Percentiles rank a stretch among this genome's conserved stretches.
Evolutionary conservation across 2,797 vertebrate genomes (phyloP).

Genomic region (Scolopax rusticola): DNA sequence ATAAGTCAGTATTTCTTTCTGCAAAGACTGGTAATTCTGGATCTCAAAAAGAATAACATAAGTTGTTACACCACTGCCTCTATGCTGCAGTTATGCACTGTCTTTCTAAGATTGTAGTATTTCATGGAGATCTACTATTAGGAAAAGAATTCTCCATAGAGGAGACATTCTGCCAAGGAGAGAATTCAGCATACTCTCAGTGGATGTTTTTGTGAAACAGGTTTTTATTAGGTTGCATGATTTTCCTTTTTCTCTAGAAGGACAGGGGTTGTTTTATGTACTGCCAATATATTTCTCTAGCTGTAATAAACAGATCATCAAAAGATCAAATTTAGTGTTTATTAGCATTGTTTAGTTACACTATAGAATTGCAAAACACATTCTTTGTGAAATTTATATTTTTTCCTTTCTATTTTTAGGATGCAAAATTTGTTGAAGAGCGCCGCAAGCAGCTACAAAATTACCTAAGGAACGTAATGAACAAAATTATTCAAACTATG

Average conservation of each 20-base stretch:
- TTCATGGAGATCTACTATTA: neutral
- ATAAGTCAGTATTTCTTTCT: neutral
- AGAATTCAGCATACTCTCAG: neutral
- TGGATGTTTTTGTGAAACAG: neutral
- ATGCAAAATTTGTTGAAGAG: conserved; percentile 98
- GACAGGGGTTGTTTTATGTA: neutral
- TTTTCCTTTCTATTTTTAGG: conserved; percentile 78
- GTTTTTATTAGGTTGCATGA: neutral
- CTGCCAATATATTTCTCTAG: neutral
- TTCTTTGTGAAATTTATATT: neutral
- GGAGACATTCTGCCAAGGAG: neutral
- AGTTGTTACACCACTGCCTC: neutral
- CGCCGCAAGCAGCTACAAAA: conserved; percentile 94
- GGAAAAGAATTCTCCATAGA: neutral
- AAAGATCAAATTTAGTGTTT: neutral
- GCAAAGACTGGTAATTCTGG: neutral
- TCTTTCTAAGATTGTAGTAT: neutral
- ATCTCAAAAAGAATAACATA: neutral
- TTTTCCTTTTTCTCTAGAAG: neutral
- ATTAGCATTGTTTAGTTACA: neutral
- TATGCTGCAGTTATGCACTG: neutral
- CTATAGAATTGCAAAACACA: neutral
- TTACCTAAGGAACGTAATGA: conserved; percentile 96
- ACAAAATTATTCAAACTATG: conserved; percentile 95
- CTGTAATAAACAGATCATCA: neutral